A percentile compares a stretch with the other conserved stretches of the same genome.
Evolutionary conservation across 1,140 invertebrate genomes (phyloP).

Genomic region (Leptinotarsa defecta): DNA sequence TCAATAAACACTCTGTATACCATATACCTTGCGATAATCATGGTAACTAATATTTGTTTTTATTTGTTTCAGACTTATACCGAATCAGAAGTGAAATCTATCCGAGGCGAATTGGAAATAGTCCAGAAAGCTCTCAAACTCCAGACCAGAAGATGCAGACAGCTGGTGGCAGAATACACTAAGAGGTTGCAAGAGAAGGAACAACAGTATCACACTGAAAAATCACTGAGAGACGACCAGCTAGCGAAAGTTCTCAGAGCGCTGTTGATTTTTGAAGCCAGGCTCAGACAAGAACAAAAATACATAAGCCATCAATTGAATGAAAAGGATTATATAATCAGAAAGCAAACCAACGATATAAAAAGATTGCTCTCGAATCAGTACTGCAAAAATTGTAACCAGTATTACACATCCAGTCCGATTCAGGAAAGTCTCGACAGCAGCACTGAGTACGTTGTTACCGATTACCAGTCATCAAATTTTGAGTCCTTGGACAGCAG

Average conservation of each 20-base stretch:
- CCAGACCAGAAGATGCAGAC: conserved; percentile 64
- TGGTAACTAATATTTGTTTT: conserved; percentile 21
- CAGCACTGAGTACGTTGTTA: conserved; percentile 62
- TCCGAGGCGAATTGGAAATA: conserved; percentile 63
- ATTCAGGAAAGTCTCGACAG: conserved; percentile 64
- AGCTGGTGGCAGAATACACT: conserved; percentile 64
- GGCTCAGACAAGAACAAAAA: conserved; percentile 75
- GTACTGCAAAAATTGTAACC: conserved; percentile 65
- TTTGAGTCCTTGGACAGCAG: conserved; percentile 62
- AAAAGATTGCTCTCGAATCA: conserved; percentile 59
- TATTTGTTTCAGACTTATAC: conserved; percentile 37
- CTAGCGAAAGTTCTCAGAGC: conserved; percentile 70
- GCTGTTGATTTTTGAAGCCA: conserved; percentile 70
- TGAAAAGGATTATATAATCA: conserved; percentile 73
- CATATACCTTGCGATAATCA: conserved; percentile 2
- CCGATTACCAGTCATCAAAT: conserved; percentile 52
- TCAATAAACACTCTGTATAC: neutral
- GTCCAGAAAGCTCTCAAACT: conserved; percentile 67
- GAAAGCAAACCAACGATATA: conserved; percentile 71
- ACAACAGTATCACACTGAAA: conserved; percentile 64
- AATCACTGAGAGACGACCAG: conserved; percentile 67
- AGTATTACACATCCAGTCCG: conserved; percentile 60
- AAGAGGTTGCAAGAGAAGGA: conserved; percentile 66
- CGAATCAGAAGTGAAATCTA: conserved; percentile 60
- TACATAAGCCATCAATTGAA: conserved; percentile 69